Evolutionary conservation across 2,888 invertebrate species (phyloP).

Genomic region (Leptinotarsa peninsularis): DNA sequence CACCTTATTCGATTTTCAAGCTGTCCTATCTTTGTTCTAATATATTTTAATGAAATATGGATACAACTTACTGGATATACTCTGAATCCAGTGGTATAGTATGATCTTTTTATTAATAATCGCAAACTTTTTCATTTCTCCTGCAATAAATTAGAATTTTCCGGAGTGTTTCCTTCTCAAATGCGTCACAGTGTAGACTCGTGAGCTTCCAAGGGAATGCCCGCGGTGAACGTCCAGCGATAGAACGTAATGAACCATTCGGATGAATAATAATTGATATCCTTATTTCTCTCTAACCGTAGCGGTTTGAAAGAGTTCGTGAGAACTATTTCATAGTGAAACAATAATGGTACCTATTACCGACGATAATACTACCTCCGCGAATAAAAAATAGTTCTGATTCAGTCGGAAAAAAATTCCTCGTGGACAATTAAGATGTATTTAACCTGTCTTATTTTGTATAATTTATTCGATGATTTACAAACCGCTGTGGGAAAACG

Average conservation of each 20-base stretch:
- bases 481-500: slow-evolving; percentile 30
- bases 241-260: slow-evolving; percentile 7
- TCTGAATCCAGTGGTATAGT: too few species aligned
- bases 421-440: slow-evolving; percentile 21
- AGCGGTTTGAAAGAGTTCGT: slow-evolving; percentile 4
- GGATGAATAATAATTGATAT: slow-evolving; percentile 13
- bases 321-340: slow-evolving; percentile 8
- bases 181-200: background rate
- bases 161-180: too few species aligned
- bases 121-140: too few species aligned
- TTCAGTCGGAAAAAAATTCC: slow-evolving; percentile 25
- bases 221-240: slow-evolving; percentile 3
- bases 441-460: slow-evolving; percentile 17
- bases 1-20: too few species aligned
- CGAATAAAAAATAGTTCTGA: slow-evolving; percentile 20
- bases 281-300: background rate
- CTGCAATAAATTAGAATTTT: too few species aligned
- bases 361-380: background rate
- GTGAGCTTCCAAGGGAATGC: background rate
- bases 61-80: too few species aligned
- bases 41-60: too few species aligned
- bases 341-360: slow-evolving; percentile 13
- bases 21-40: too few species aligned
- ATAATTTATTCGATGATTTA: slow-evolving; percentile 19
- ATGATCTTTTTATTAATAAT: too few species aligned